phyloP scores from a whole-genome alignment of 1,140 invertebrate genomes.

The Drosophila nebulosa region DNA sequence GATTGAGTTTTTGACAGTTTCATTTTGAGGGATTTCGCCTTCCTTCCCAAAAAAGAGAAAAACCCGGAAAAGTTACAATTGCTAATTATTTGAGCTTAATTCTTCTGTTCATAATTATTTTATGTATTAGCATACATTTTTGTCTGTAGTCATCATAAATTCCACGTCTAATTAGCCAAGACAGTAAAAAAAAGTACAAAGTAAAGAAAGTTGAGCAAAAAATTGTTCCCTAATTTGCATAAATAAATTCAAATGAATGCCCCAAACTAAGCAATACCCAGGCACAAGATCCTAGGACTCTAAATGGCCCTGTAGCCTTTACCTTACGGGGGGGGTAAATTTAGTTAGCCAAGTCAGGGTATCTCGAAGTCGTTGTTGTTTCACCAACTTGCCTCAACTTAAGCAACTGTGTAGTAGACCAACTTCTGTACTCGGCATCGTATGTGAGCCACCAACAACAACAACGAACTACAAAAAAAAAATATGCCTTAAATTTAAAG shows the following conservation, averaged over 20 bases:
- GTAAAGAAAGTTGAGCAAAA: background rate
- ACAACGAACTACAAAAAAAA: background rate
- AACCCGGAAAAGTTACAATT: constrained; percentile 54
- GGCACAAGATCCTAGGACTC: too few species aligned
- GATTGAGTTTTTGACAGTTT: constrained; percentile 64
- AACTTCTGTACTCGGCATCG: background rate
- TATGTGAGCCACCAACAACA: background rate
- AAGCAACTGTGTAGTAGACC: constrained; percentile 8
- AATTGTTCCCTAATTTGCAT: constrained; percentile 26
- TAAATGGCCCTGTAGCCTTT: too few species aligned
- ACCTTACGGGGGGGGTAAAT: too few species aligned
- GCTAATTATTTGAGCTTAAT: constrained; percentile 50
- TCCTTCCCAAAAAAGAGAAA: background rate
- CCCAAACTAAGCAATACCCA: background rate
- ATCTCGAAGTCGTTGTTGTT: too few species aligned
- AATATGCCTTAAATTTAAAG: too few species aligned
- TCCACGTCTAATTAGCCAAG: constrained; percentile 61
- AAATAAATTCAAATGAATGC: constrained; percentile 48
- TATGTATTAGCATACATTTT: constrained; percentile 34
- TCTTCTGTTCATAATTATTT: constrained; percentile 40
- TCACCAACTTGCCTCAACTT: background rate
- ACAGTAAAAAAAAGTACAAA: background rate
- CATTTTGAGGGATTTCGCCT: constrained; percentile 11
- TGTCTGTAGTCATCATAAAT: constrained; percentile 14
- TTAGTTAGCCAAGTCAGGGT: too few species aligned